These are phyloP conservation scores for Garrulus glandarius DNA, from an alignment of 2,797 vertebrate species.

Conservation along the genomic window DNA sequence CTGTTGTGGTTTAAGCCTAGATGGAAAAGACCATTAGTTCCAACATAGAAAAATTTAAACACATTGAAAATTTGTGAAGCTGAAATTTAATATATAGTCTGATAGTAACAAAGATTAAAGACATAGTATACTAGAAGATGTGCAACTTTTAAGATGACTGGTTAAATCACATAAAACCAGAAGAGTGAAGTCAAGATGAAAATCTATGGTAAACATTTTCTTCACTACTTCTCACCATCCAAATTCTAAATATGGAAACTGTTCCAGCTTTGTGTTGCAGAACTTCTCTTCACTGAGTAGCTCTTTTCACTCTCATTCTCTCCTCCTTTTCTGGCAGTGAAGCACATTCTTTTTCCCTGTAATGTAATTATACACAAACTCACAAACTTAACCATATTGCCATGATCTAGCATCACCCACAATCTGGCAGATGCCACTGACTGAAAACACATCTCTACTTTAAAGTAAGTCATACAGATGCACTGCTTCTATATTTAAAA, in stretches of 20 bases:
- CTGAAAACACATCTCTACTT: slow-evolving; percentile 47
- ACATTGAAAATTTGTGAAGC: neutral
- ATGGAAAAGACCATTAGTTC: neutral
- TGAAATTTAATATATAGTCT: neutral
- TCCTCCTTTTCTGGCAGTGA: slow-evolving; percentile 4
- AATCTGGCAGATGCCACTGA: slow-evolving; percentile 29
- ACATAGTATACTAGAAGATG: neutral
- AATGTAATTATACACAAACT: slow-evolving; percentile 24
- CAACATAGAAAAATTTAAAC: neutral
- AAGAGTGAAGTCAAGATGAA: neutral
- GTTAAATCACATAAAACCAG: neutral
- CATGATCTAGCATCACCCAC: slow-evolving; percentile 35
- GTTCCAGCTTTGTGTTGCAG: neutral
- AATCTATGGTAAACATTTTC: rapidly evolving
- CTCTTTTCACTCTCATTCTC: neutral
- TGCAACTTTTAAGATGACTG: neutral
- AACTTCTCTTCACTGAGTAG: neutral
- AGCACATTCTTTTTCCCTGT: neutral
- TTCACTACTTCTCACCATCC: neutral
- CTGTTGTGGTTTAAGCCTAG: neutral
- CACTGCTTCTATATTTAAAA: slow-evolving; percentile 45
- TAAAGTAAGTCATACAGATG: slow-evolving; percentile 23
- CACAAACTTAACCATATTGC: slow-evolving; percentile 20
- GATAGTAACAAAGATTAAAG: neutral
- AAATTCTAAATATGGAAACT: neutral